Conservation (phyloP, 2,113 vertebrate genomes). For the Podarcis raffonei region DNA sequence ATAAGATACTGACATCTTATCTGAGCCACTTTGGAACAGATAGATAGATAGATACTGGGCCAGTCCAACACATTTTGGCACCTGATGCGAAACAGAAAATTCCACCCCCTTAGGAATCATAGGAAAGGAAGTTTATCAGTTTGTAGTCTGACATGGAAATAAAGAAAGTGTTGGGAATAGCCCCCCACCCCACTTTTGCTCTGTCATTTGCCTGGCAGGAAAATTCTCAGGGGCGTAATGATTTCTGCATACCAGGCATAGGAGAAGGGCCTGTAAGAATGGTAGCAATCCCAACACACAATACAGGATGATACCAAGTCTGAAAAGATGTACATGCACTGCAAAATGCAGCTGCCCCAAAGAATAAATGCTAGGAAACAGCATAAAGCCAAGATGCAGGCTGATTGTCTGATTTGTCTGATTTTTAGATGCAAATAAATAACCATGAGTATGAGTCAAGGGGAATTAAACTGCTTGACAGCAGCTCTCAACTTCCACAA, state of each 20-base stretch:
- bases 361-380: slow-evolving; percentile 1
- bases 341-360: neutral
- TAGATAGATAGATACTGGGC: too few relatives aligned
- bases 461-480: neutral
- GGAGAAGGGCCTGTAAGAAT: neutral
- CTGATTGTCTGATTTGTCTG: slow-evolving; percentile 10
- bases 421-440: slow-evolving; percentile 1
- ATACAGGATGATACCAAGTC: neutral
- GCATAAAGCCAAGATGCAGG: neutral
- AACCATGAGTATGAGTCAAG: neutral
- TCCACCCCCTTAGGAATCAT: too few relatives aligned
- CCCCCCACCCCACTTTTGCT: too few relatives aligned
- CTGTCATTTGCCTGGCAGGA: too few relatives aligned
- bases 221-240: too few relatives aligned
- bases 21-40: too few relatives aligned
- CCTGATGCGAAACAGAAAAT: too few relatives aligned
- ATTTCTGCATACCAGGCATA: neutral
- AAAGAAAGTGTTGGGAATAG: too few relatives aligned
- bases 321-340: neutral
- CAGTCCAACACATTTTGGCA: too few relatives aligned
- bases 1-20: too few relatives aligned
- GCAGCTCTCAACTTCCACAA: neutral
- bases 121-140: too few relatives aligned
- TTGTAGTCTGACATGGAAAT: too few relatives aligned
- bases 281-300: neutral